phyloP scores from a whole-genome alignment of 2,888 invertebrate species.

The Heliconius charithonia region DNA sequence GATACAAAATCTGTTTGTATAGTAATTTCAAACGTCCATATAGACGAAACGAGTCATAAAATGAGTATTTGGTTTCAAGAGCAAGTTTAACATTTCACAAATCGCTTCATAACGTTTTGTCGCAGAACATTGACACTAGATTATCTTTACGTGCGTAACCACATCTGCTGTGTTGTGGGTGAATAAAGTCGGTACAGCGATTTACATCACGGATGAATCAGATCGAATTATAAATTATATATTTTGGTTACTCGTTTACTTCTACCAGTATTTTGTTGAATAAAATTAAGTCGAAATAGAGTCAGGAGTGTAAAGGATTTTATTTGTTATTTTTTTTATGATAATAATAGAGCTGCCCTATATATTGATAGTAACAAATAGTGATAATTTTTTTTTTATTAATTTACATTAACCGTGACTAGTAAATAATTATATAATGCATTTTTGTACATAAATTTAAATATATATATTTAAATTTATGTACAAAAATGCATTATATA shows the following conservation, averaged over 20 bases:
- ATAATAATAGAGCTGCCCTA: neutral
- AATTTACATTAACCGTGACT: too few relatives aligned
- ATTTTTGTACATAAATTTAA: too few relatives aligned
- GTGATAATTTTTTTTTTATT: too few relatives aligned
- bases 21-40: neutral
- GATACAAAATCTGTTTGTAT: neutral
- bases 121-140: conserved; percentile 24
- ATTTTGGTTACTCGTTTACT: neutral
- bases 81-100: conserved; percentile 29
- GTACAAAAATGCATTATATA: too few relatives aligned
- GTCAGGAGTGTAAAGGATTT: neutral
- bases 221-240: neutral
- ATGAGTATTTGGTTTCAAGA: conserved; percentile 23
- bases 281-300: neutral
- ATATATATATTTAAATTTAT: too few relatives aligned
- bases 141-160: conserved; percentile 31
- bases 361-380: neutral
- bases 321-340: neutral
- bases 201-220: conserved; percentile 7
- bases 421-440: too few relatives aligned
- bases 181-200: neutral
- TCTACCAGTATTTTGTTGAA: neutral
- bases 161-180: neutral
- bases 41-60: neutral
- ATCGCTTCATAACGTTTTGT: conserved; percentile 15